Base-by-base conservation (phyloP, 2,797 vertebrate genomes). In the Kryptolebias ocellatus region DNA sequence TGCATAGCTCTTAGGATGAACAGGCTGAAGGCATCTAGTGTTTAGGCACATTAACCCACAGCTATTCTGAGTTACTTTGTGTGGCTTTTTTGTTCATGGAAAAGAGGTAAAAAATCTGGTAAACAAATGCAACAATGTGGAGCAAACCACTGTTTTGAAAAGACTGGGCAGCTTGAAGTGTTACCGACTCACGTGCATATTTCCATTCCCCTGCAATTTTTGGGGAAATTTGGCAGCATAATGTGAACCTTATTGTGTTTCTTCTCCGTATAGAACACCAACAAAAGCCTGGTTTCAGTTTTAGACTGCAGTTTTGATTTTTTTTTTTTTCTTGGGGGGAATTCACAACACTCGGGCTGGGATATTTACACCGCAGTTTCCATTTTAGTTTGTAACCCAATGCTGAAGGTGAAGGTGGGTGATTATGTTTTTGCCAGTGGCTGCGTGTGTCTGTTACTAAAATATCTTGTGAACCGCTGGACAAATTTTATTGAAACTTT, bases 161-260 rank as follows among this genome's bases (percentile, higher is more conserved):
- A 73, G 66, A 75, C 74, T 53, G 67, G 78, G 60, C 39, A 57
- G 79, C 78, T 77, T 74, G 76, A 70, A 79, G 75, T 74, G 52
- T 72, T 73, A 82, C 65, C 64, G 61, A 62, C 58, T 79, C 66
- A 47, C 60, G 67, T 74, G 72, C 79, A 69, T 74, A 69, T 83
- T 89, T 85, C 74, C 60, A 64, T 78, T 69, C 67, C 75, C 20
- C 53, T 60, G 53, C 72, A 74, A 53, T 83, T 87, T 87, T 80
- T 83, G 66, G 83, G 79, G 73, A 76, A 74, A 92, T 90, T 89
- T 83, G 79, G 79, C 61, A 49, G 60, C 15, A 84, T 90, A 93
- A 92, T 88, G 84, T 61, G 87, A 92, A 81, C 85, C 88, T 79
- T 68, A 90, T 91, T 92, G 90, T 92, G 84, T 86, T 81, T 77